Evolutionary conservation across 2,113 vertebrate species (phyloP).

Genomic region (Nycticryphes semicollaris): DNA sequence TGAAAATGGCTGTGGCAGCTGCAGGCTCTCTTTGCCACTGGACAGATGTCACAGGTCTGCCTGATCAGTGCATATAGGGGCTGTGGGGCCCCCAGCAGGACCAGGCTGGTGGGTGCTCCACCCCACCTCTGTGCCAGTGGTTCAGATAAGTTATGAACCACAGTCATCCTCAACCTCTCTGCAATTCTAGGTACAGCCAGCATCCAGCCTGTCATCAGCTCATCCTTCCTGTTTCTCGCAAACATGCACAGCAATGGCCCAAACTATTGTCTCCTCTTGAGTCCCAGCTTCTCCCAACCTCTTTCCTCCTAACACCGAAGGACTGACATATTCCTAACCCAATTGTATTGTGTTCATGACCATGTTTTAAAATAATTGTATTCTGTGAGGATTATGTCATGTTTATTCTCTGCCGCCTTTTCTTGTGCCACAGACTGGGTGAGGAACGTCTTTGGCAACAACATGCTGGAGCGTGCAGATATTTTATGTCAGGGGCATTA

Average conservation of each 20-base stretch:
- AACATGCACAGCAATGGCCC: neutral
- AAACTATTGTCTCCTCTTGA: neutral
- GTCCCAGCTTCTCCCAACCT: neutral
- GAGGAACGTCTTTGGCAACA: slow-evolving; percentile 34
- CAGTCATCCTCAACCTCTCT: neutral
- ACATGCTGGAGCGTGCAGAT: neutral
- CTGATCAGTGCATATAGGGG: too few relatives aligned
- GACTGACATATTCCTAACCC: neutral
- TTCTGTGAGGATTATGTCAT: neutral
- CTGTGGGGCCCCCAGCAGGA: neutral
- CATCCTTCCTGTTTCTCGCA: neutral
- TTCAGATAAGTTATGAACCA: neutral
- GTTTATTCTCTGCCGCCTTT: neutral
- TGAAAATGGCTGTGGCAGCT: neutral
- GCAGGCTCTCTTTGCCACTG: neutral
- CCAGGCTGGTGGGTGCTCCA: neutral
- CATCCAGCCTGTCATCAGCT: neutral
- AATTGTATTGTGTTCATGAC: neutral
- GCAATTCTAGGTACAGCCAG: neutral
- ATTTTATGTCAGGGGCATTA: slow-evolving; percentile 15
- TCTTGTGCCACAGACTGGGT: neutral
- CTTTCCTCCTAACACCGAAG: neutral
- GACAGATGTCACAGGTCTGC: neutral
- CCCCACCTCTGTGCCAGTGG: neutral
- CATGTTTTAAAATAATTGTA: neutral